Conservation (phyloP, 2,113 vertebrate species). For the Ahaetulla prasina region DNA sequence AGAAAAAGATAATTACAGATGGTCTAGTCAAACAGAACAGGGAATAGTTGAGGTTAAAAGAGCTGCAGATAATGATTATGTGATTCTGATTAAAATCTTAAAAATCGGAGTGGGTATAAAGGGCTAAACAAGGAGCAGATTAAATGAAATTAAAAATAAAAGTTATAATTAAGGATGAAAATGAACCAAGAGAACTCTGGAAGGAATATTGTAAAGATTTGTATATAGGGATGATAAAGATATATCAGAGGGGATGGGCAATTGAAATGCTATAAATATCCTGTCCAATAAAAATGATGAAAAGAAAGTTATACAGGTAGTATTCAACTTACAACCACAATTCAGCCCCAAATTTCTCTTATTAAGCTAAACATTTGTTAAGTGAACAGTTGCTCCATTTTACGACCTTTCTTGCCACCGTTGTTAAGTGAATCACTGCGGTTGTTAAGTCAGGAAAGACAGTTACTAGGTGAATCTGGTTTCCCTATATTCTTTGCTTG, state of each 20-base stretch:
- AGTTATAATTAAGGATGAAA: not conserved
- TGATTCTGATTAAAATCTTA: not conserved
- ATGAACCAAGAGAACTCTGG: not conserved
- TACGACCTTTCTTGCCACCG: not conserved
- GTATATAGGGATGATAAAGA: not conserved
- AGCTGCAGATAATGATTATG: not conserved
- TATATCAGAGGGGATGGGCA: not conserved
- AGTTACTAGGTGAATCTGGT: not conserved
- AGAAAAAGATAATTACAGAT: not conserved
- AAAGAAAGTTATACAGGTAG: not conserved
- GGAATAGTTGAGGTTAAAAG: not conserved
- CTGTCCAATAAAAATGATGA: not conserved
- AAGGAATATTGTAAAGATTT: not conserved
- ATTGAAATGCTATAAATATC: not conserved
- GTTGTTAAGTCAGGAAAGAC: not conserved
- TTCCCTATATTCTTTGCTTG: not conserved
- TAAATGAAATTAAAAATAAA: not conserved
- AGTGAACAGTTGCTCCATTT: not conserved
- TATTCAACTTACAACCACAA: not conserved
- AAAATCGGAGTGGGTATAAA: not conserved
- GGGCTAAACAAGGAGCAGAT: not conserved
- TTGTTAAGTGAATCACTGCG: not conserved
- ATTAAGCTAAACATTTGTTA: not conserved
- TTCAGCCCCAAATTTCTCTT: not conserved
- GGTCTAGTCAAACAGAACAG: not conserved